These are phyloP conservation scores for Ypsolopha scabrella DNA, from an alignment of 2,888 invertebrate species.

Conservation along the genomic window DNA sequence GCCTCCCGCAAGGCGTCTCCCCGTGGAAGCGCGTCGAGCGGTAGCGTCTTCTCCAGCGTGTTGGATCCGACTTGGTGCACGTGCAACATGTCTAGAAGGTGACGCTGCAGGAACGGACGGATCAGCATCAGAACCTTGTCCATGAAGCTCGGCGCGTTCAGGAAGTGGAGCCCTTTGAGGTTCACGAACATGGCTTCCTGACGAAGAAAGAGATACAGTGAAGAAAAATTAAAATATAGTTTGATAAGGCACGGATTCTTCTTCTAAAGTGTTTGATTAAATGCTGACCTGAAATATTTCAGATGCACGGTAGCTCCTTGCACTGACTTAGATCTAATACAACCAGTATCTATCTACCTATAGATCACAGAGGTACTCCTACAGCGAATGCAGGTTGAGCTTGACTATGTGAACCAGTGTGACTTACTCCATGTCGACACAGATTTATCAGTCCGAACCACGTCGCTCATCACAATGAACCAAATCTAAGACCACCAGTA, in stretches of 20 bases:
- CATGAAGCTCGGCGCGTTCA: conserved; percentile 76
- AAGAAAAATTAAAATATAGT: neutral
- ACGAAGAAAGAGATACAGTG: conserved; percentile 13
- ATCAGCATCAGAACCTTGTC: conserved; percentile 75
- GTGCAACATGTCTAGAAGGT: conserved; percentile 55
- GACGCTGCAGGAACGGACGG: conserved; percentile 79
- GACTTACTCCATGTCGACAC: conserved; percentile 74
- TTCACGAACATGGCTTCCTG: conserved; percentile 71
- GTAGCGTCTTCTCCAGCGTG: conserved; percentile 59
- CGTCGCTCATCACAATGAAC: no score
- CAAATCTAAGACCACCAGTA: no score
- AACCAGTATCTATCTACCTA: conserved; percentile 74
- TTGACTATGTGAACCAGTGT: conserved; percentile 74
- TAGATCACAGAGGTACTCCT: conserved; percentile 76
- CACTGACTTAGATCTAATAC: neutral
- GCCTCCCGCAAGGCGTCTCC: no score
- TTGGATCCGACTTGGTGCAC: conserved; percentile 58
- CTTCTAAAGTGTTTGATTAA: no score
- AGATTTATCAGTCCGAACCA: conserved; percentile 72
- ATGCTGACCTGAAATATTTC: no score
- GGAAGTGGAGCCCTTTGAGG: conserved; percentile 74
- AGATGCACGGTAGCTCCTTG: no score
- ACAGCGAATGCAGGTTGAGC: conserved; percentile 73
- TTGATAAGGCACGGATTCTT: neutral
- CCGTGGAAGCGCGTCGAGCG: conserved; percentile 66